Evolutionary conservation across 2,888 invertebrate genomes (phyloP).

Genomic region (Tiliacea citrago): DNA sequence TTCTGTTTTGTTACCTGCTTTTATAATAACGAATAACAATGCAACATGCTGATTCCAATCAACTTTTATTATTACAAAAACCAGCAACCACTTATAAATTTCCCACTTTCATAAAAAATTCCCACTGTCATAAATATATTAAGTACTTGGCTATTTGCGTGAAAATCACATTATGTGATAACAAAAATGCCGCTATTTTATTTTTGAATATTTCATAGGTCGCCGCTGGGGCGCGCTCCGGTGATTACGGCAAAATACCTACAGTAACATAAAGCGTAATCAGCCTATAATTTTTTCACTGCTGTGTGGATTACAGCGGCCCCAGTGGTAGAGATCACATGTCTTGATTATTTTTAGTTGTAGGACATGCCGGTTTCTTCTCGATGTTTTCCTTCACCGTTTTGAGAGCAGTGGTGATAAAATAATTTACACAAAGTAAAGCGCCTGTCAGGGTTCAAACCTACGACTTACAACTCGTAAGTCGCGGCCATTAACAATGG

Average conservation of each 20-base stretch:
- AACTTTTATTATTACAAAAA: constrained; percentile 21
- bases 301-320: too few species aligned
- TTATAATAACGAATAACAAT: background rate
- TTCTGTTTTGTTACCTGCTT: background rate
- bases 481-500: too few species aligned
- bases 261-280: background rate
- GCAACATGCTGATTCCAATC: constrained; percentile 4
- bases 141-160: constrained; percentile 59
- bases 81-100: constrained; percentile 5
- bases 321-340: too few species aligned
- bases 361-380: too few species aligned
- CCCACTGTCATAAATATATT: constrained; percentile 32
- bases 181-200: constrained; percentile 72
- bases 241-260: constrained; percentile 37
- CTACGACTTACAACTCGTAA: too few species aligned
- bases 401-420: too few species aligned
- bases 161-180: constrained; percentile 76
- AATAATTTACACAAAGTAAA: too few species aligned
- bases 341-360: too few species aligned
- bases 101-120: constrained; percentile 22
- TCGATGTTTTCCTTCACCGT: too few species aligned
- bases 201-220: constrained; percentile 81
- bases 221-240: constrained; percentile 59
- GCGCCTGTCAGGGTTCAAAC: too few species aligned
- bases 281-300: too few species aligned